phyloP scores from a whole-genome alignment of 2,797 vertebrate genomes.

The Clarias pachynema region DNA sequence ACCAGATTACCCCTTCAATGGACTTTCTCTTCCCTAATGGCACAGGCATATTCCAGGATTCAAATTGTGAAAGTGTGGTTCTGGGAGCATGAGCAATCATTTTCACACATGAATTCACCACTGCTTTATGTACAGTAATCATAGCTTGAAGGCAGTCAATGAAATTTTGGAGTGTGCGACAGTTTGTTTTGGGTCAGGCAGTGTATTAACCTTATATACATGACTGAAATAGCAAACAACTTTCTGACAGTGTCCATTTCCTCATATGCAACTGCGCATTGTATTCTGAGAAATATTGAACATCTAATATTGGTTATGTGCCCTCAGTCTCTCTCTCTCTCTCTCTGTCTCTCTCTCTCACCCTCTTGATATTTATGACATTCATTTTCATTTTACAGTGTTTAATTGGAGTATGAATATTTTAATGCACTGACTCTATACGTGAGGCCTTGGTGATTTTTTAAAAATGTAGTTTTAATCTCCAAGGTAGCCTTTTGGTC shows the following conservation, averaged over 20 bases:
- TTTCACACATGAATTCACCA: too few species aligned
- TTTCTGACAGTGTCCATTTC: not conserved
- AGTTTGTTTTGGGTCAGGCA: not conserved
- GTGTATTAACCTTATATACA: not conserved
- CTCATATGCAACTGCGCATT: not conserved
- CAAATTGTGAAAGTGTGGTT: too few species aligned
- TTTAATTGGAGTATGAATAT: constrained; percentile 83
- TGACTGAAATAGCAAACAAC: not conserved
- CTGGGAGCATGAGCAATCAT: too few species aligned
- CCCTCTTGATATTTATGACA: constrained; percentile 74
- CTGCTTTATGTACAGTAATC: too few species aligned
- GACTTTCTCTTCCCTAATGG: too few species aligned
- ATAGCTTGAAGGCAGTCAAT: too few species aligned
- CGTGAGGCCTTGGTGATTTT: constrained; percentile 61
- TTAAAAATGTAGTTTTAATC: constrained; percentile 63
- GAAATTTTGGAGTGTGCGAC: too few species aligned
- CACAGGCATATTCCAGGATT: too few species aligned
- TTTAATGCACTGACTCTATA: constrained; percentile 72
- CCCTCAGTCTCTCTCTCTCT: too few species aligned
- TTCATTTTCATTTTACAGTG: constrained; percentile 77
- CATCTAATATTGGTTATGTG: constrained; percentile 2
- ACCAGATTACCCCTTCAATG: too few species aligned
- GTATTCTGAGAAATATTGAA: not conserved
- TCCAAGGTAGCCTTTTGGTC: constrained; percentile 31
- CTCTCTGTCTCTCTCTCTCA: not conserved